These are phyloP conservation scores for Conistra vaccinii DNA, from an alignment of 2,888 invertebrate genomes.

Conservation along the genomic window DNA sequence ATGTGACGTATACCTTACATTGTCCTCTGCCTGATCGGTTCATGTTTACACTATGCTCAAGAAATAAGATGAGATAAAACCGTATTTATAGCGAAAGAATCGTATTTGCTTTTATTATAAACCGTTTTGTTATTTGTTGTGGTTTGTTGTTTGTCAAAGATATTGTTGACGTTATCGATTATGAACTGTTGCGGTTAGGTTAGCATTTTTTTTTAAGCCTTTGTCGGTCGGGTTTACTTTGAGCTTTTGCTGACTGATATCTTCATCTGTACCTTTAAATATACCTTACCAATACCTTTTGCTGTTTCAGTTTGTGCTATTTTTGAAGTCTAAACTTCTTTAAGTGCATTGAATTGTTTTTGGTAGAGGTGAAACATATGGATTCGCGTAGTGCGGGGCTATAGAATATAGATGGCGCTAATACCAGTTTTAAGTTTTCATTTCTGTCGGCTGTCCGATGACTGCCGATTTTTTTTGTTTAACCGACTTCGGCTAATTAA, in stretches of 20 bases:
- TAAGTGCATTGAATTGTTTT: too few species aligned
- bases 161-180: slow-evolving; percentile 31
- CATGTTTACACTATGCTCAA: slow-evolving; percentile 78
- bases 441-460: too few species aligned
- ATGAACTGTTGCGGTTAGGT: neutral
- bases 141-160: slow-evolving; percentile 64
- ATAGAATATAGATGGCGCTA: too few species aligned
- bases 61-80: slow-evolving; percentile 83
- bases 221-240: neutral
- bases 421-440: too few species aligned
- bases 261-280: too few species aligned
- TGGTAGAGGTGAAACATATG: too few species aligned
- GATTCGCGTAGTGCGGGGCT: too few species aligned
- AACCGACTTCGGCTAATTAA: neutral
- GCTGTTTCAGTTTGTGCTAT: neutral
- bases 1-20: slow-evolving; percentile 14
- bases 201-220: neutral
- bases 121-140: slow-evolving; percentile 71
- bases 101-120: slow-evolving; percentile 83
- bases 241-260: too few species aligned
- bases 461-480: neutral
- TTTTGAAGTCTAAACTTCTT: neutral
- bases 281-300: neutral
- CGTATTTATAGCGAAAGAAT: slow-evolving; percentile 83
- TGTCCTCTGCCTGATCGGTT: slow-evolving; percentile 40